A percentile compares a stretch with the other conserved stretches of the same genome.
phyloP scores from a whole-genome alignment of 2,888 invertebrate genomes.

The Lydus trimaculatus region DNA sequence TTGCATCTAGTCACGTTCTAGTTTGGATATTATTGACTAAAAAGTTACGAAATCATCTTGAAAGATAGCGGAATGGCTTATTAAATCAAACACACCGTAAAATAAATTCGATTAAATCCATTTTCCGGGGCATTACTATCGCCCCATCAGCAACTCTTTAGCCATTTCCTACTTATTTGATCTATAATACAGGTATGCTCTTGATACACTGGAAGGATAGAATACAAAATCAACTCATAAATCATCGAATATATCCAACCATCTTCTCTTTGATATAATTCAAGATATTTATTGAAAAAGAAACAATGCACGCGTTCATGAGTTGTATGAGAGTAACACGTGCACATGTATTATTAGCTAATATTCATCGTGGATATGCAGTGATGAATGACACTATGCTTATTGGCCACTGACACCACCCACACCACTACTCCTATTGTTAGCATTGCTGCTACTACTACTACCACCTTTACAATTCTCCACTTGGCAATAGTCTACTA shows the following conservation, averaged over 20 bases:
- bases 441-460: not conserved
- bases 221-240: not conserved
- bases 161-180: constrained; percentile 21
- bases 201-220: not conserved
- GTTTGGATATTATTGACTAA: constrained; percentile 24
- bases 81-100: constrained; percentile 10
- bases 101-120: constrained; percentile 23
- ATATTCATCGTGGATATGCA: not conserved
- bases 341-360: not conserved
- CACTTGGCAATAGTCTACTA: not conserved
- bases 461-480: not conserved
- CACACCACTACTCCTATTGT: not conserved
- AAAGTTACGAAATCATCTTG: constrained; percentile 15
- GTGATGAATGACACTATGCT: not conserved
- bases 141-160: constrained; percentile 16
- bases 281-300: not conserved
- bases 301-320: not conserved
- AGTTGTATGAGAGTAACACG: not conserved
- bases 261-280: not conserved
- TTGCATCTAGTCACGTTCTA: not conserved
- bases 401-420: not conserved
- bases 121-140: constrained; percentile 15
- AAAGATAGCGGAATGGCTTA: not conserved
- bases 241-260: not conserved
- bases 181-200: not conserved